Evolutionary conservation across 2,113 vertebrate genomes (phyloP), one percentile per base, ranked within the genome.

Genomic region (Hemiscyllium ocellatum): DNA sequence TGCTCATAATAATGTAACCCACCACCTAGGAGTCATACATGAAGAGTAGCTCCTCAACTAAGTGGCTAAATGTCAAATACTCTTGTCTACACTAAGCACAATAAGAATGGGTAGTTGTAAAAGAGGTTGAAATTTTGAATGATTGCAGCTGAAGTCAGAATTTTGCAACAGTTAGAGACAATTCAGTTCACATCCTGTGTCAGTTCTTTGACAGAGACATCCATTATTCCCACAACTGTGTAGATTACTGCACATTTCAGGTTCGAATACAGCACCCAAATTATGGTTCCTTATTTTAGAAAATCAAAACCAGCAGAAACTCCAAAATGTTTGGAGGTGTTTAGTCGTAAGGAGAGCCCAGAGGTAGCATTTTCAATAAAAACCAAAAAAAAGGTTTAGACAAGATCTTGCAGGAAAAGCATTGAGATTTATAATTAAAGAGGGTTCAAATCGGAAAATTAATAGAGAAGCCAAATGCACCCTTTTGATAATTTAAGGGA

Each of bases 401-500:
- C n/a, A n/a, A 83, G 78, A 37, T 83, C 66, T 10, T 61, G 12
- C 56, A 12, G 56, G 12, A 61, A 61, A 12, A 61, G 7, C 56
- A 1, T 47, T 47, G 42, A 47, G 42, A 47, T 10, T 61, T 61
- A 61, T 72, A 72, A 72, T 12, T 37, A 15, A 29, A 37, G 15
- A 13, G 78, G 7, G 56, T 61, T 61, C 56, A 61, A 61, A 61
- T 61, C 56, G 10, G 12, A 56, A 61, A 61, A 12, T 12, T 61
- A 10, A 12, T 61, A 61, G 50, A 42, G 96, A 91, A 47, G 22
- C 95, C 29, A n/a, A 4, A 70, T 70, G 26, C 33, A 29, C 7
- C 33, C 72, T 76, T 76, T 76, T 76, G 72, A 24, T 29, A 76
- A 33, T 76, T 24, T 70, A 96, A 94, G 96, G 96, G 2, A 86